Percentiles rank a stretch among this genome's conserved stretches.
Conservation (phyloP, 2,797 vertebrate genomes). For the Agapornis canus region DNA sequence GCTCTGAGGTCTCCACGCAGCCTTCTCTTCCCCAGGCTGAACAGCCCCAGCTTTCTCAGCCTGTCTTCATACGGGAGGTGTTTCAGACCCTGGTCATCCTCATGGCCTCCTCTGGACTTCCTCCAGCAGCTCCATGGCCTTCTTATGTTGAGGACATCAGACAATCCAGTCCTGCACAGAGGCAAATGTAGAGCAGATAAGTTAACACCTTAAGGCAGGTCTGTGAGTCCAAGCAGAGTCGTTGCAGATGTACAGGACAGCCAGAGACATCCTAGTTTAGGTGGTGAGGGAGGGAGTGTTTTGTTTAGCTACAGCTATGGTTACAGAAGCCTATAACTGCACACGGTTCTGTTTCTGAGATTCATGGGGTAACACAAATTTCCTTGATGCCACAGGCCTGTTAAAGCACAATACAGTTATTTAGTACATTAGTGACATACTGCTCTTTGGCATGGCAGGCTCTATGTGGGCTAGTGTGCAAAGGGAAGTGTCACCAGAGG, state of each 20-base stretch:
- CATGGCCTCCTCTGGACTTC: neutral
- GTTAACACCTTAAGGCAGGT: neutral
- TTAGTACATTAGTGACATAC: neutral
- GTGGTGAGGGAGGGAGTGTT: slow-evolving; percentile 23
- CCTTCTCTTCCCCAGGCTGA: neutral
- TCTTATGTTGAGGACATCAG: neutral
- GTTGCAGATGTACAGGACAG: neutral
- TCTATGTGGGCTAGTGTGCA: neutral
- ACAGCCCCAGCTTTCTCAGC: neutral
- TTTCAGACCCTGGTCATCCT: neutral
- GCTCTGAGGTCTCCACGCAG: too few relatives aligned
- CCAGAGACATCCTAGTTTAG: neutral
- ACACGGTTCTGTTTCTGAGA: neutral
- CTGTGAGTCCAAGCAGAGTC: neutral
- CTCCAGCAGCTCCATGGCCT: neutral
- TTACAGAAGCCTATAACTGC: neutral
- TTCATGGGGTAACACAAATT: neutral
- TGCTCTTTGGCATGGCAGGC: neutral
- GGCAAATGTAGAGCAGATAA: neutral
- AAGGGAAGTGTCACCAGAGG: neutral
- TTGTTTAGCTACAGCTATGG: slow-evolving; percentile 30
- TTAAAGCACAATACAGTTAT: slow-evolving; percentile 12
- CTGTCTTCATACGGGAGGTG: neutral
- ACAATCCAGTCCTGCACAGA: neutral
- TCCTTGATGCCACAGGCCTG: slow-evolving; percentile 27